Evolutionary conservation across 2,888 invertebrate genomes (phyloP), one percentile per base, ranked within the genome.

Genomic region (Drosophila flavopinicola): DNA sequence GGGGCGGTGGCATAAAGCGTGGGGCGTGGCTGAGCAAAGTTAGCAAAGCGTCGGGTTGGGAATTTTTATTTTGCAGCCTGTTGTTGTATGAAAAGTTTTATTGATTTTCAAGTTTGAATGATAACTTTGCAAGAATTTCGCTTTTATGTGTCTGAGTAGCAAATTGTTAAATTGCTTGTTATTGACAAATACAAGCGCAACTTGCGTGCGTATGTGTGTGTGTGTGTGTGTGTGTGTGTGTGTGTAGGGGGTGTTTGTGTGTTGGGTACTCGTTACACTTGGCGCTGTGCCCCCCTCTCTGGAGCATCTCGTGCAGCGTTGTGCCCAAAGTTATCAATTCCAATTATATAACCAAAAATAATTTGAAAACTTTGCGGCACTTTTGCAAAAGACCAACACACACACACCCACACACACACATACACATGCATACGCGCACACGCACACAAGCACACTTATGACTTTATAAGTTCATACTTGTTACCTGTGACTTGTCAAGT

Each of bases 401-500:
- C 37, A 49, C 37, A 41, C 33, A 9, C 37, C 15, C 54, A 48
- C 38, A 30, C 25, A 39, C 27, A 38, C 10, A 37, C 29, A 30
- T 23, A 59, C 30, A 49, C 10, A 42, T n/a, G n/a, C n/a, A n/a
- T n/a, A n/a, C 27, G n/a, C 6, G 6, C 37, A 47, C 20, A 44
- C 49, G 41, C 52, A 41, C 23, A 47, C 33, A 57, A n/a, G 49
- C 59, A 68, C 66, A 60, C 66, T 71, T 78, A 69, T 66, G 82
- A 66, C 71, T 70, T 86, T 74, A 77, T 86, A 85, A 80, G 85
- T 80, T 87, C 66, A 68, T 80, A 71, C 85, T 85, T 87, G 85
- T 85, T 87, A 82, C 82, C 82, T 82, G 87, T 65, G 87, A 82
- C 82, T 82, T 82, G 82, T 87, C 87, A 82, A 82, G 87, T 87